phyloP scores from a whole-genome alignment of 2,888 invertebrate species.

The Amphipoea oculea region DNA sequence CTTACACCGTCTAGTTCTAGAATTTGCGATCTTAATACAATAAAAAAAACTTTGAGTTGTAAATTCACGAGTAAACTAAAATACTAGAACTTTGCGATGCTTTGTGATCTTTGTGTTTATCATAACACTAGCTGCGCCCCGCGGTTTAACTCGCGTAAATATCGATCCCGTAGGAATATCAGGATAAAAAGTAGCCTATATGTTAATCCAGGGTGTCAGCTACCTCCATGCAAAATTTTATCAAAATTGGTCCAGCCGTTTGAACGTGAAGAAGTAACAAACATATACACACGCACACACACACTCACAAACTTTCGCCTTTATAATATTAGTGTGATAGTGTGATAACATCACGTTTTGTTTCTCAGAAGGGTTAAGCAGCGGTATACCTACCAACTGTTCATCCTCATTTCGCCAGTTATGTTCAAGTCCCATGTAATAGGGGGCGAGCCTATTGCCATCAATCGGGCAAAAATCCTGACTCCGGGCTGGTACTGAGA shows the following conservation, averaged over 20 bases:
- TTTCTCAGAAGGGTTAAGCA: background rate
- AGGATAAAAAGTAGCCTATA: too few species aligned
- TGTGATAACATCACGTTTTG: background rate
- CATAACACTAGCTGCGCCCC: background rate
- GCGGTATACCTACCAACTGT: background rate
- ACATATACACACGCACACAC: too few species aligned
- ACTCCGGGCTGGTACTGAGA: too few species aligned
- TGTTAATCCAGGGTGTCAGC: too few species aligned
- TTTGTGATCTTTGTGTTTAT: slow-evolving; percentile 19
- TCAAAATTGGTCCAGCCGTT: too few species aligned
- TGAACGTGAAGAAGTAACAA: too few species aligned
- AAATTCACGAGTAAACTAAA: slow-evolving; percentile 12
- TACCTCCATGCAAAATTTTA: too few species aligned
- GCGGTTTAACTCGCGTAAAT: too few species aligned
- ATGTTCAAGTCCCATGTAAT: background rate
- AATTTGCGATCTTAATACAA: slow-evolving; percentile 12
- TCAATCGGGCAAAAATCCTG: background rate
- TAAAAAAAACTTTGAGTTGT: background rate
- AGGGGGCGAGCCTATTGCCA: background rate
- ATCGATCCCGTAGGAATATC: too few species aligned
- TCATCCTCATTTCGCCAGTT: background rate
- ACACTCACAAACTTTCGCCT: too few species aligned
- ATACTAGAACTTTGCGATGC: background rate
- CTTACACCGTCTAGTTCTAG: slow-evolving; percentile 12
- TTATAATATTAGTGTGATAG: too few species aligned